Percentiles rank a stretch among this genome's conserved stretches.
phyloP scores from a whole-genome alignment of 92 coral and sea anemone species.

The Chrysogorgia sp. region DNA sequence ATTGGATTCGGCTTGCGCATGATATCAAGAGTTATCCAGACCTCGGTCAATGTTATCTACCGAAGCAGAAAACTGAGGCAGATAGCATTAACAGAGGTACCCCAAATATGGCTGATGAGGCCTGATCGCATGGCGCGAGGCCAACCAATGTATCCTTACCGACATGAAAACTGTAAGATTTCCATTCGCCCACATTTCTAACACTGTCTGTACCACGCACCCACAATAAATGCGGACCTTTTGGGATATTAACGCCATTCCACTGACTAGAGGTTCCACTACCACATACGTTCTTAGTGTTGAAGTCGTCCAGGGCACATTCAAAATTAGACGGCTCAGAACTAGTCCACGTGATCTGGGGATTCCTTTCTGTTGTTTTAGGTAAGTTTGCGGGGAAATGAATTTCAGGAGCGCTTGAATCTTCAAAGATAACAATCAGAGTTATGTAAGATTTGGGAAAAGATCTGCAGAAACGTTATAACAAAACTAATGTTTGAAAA shows the following conservation, averaged over 20 bases:
- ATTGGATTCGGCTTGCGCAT: too few relatives aligned
- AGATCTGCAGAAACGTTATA: too few relatives aligned
- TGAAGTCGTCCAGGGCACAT: constrained; percentile 26
- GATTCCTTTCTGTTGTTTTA: constrained; percentile 1
- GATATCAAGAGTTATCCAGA: too few relatives aligned
- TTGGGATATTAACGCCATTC: constrained; percentile 30
- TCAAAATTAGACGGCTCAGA: constrained; percentile 22
- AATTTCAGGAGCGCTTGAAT: constrained; percentile 38
- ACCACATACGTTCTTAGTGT: constrained; percentile 19
- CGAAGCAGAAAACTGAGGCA: too few relatives aligned
- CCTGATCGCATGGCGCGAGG: too few relatives aligned
- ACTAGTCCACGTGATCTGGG: constrained; percentile 27
- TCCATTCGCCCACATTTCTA: constrained; percentile 27
- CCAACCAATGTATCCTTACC: too few relatives aligned
- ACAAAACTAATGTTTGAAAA: too few relatives aligned
- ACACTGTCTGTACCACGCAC: constrained; percentile 24
- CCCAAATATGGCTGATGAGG: too few relatives aligned
- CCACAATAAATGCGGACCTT: constrained; percentile 35
- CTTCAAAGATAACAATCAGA: not conserved
- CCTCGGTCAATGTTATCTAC: too few relatives aligned
- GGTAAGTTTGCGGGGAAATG: constrained; percentile 9
- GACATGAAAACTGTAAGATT: constrained; percentile 13
- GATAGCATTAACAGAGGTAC: too few relatives aligned
- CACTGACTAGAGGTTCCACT: constrained; percentile 14
- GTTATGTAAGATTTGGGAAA: too few relatives aligned